Evolutionary conservation across 2,797 vertebrate genomes (phyloP), one percentile per base, ranked within the genome.

Genomic region (Microctenopoma lineatum): DNA sequence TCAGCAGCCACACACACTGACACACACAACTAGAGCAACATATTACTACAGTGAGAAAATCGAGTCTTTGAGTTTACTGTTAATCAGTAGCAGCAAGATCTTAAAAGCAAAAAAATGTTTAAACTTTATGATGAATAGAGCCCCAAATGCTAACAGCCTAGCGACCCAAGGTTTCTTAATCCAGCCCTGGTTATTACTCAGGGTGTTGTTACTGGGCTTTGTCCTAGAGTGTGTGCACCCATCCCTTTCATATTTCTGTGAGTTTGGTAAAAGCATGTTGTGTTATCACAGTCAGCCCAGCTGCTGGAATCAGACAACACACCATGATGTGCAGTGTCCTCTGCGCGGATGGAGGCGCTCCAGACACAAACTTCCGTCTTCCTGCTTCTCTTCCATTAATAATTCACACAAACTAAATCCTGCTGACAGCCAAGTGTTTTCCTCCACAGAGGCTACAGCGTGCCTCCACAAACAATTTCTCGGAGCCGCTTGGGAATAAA

Each of bases 351-450:
- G 18, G 54, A 42, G 14, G 41, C 7, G 13, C 59, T 68, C 50
- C 48, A 41, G 56, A 61, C 56, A 42, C 32, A 60, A 57, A 68
- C 66, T 61, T 80, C 64, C 26, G 36, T 62, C 74, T 69, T 54
- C 51, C 69, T 54, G 65, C 41, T 70, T 27, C 60, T 44, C 34
- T 25, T 15, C 39, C 48, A 59, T 80, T 57, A 80, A 77, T 80
- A 77, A 80, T 80, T 80, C 64, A 84, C 47, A 36, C 4, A 32
- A 59, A 80, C 60, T 78, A 72, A 75, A 80, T 66, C 81, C 63
- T 57, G 77, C 47, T 55, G 73, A 79, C 54, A 62, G 61, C 54
- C 34, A 21, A 59, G 29, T 29, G 44, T 66, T 21, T 66, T 47
- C 70, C 50, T 63, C 58, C 72, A 52, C 59, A 56, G 15, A 39